Conservation (phyloP, 1,140 invertebrate species). For the Hycleus cichorii region DNA sequence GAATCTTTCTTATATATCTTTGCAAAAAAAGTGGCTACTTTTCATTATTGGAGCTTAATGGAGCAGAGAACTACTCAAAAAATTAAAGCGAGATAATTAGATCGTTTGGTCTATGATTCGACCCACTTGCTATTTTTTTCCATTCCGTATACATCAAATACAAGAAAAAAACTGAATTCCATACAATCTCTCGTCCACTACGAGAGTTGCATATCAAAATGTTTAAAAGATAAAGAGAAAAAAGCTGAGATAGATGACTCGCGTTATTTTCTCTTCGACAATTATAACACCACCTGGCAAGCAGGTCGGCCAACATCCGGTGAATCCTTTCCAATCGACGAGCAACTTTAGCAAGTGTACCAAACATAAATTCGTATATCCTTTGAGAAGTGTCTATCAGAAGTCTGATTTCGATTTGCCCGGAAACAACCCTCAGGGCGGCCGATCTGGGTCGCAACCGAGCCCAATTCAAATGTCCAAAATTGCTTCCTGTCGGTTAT, state of each 20-base stretch:
- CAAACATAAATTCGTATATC: too few species aligned
- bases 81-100: constrained; percentile 32
- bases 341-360: not conserved
- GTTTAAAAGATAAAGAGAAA: too few species aligned
- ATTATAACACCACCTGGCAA: constrained; percentile 1
- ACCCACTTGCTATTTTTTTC: constrained; percentile 14
- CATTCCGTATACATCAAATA: too few species aligned
- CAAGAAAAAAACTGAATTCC: not conserved
- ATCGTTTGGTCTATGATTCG: constrained; percentile 24
- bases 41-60: constrained; percentile 33
- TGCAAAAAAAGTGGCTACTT: constrained; percentile 14
- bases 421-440: too few species aligned
- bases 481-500: too few species aligned
- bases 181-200: constrained; percentile 7
- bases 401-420: too few species aligned
- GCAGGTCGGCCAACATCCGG: constrained; percentile 6
- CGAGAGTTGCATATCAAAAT: constrained; percentile 5
- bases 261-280: constrained; percentile 5
- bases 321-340: constrained; percentile 5
- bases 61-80: constrained; percentile 33
- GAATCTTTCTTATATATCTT: constrained; percentile 15
- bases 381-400: too few species aligned
- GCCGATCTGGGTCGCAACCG: too few species aligned
- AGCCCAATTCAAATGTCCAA: too few species aligned
- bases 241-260: too few species aligned